Conservation (phyloP, 2,797 vertebrate genomes). For the Pogoniulus pusillus region DNA sequence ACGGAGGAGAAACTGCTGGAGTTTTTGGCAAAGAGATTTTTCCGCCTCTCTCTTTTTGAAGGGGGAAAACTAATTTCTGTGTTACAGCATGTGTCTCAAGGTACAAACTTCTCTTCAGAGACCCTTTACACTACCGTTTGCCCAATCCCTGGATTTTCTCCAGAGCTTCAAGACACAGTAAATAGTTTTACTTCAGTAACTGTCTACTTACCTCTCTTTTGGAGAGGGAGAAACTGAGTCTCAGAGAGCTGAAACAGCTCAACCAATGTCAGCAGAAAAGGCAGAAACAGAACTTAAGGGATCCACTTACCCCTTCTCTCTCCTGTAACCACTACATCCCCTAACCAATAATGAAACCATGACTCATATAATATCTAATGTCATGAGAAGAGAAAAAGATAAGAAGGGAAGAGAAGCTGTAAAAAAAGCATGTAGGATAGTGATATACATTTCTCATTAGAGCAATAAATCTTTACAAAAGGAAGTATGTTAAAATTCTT, state of each 20-base stretch:
- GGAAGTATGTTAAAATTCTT: constrained; percentile 79
- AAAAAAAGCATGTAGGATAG: constrained; percentile 76
- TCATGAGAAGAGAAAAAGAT: constrained; percentile 42
- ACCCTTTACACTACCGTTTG: background rate
- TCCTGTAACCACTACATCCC: constrained; percentile 64
- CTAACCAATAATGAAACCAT: constrained; percentile 71
- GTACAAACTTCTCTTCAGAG: background rate
- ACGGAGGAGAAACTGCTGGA: background rate
- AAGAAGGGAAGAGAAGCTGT: constrained; percentile 56
- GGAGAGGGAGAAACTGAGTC: constrained; percentile 9
- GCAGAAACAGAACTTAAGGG: background rate
- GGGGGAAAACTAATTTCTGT: background rate
- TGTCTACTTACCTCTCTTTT: background rate
- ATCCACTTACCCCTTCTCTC: background rate
- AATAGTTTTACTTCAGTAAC: background rate
- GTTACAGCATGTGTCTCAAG: background rate
- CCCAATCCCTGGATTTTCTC: background rate
- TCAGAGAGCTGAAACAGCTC: background rate
- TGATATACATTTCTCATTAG: constrained; percentile 76
- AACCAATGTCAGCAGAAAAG: constrained; percentile 25
- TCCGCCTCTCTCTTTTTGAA: background rate
- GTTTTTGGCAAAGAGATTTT: background rate
- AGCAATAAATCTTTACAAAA: constrained; percentile 77
- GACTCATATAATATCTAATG: constrained; percentile 72
- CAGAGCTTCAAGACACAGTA: background rate